A percentile compares a stretch with the other conserved stretches of the same genome.
Conservation (phyloP, 1,140 invertebrate genomes). For the Neodiprion pinetum region DNA sequence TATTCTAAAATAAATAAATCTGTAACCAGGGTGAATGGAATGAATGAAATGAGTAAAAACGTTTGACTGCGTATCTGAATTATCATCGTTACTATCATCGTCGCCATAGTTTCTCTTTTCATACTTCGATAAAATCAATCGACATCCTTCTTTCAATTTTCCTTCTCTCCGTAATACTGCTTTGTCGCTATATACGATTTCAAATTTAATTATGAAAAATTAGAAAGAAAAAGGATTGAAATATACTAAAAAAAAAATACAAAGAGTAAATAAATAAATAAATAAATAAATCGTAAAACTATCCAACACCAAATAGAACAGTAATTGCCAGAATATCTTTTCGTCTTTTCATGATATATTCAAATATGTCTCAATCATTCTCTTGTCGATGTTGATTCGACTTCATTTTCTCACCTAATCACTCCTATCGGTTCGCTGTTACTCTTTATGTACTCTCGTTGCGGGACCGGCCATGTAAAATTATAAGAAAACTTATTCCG, state of each 20-base stretch:
- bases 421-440: background rate
- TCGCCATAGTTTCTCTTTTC: background rate
- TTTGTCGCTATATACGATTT: too few species aligned
- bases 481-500: too few species aligned
- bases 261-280: background rate
- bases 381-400: background rate
- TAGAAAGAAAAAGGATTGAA: too few species aligned
- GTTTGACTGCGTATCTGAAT: background rate
- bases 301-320: constrained; percentile 1
- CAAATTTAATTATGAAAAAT: too few species aligned
- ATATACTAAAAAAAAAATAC: background rate
- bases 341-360: background rate
- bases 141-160: too few species aligned
- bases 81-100: background rate
- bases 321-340: background rate
- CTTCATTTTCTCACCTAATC: background rate
- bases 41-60: background rate
- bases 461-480: too few species aligned
- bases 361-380: background rate
- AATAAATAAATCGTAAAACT: background rate
- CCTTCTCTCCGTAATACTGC: too few species aligned
- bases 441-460: too few species aligned
- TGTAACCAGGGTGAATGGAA: background rate
- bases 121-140: background rate
- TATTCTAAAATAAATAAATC: too few species aligned